These are phyloP conservation scores for Ernsta delagoae DNA, from an alignment of 2,888 invertebrate genomes.

Conservation along the genomic window DNA sequence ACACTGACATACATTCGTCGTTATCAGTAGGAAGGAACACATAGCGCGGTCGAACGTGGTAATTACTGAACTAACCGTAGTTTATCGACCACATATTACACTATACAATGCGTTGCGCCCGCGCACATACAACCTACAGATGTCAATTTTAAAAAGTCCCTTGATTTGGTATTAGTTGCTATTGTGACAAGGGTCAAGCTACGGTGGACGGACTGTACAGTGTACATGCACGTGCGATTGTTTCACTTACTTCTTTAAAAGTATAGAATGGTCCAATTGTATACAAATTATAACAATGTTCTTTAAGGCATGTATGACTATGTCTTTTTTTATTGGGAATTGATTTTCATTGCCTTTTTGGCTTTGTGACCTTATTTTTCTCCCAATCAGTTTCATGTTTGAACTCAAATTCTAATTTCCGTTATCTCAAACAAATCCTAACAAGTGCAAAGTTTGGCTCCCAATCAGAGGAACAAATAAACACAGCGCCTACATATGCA, in stretches of 20 bases:
- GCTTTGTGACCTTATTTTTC: not conserved
- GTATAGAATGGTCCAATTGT: conserved; percentile 8
- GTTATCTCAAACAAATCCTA: not conserved
- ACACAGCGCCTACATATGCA: conserved; percentile 23
- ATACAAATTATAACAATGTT: conserved; percentile 10
- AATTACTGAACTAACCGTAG: conserved; percentile 15
- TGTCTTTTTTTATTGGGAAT: too few relatives aligned
- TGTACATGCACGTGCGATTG: conserved; percentile 33
- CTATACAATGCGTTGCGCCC: too few relatives aligned
- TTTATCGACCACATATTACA: conserved; percentile 22
- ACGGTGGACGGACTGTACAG: too few relatives aligned
- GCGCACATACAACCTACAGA: too few relatives aligned
- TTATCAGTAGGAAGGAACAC: conserved; percentile 28
- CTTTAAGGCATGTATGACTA: not conserved
- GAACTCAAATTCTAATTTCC: not conserved
- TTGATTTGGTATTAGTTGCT: too few relatives aligned
- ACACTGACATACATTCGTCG: conserved; percentile 23
- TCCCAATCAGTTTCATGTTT: not conserved
- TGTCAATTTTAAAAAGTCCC: too few relatives aligned
- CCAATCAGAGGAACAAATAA: conserved; percentile 22
- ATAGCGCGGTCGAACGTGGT: conserved; percentile 22
- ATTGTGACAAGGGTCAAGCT: too few relatives aligned
- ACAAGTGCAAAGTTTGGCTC: conserved; percentile 22
- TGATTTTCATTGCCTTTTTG: too few relatives aligned
- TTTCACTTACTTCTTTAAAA: conserved; percentile 22